Evolutionary conservation across 2,113 vertebrate species (phyloP), one percentile per base, ranked within the genome.

Genomic region (Pyrgilauda ruficollis): DNA sequence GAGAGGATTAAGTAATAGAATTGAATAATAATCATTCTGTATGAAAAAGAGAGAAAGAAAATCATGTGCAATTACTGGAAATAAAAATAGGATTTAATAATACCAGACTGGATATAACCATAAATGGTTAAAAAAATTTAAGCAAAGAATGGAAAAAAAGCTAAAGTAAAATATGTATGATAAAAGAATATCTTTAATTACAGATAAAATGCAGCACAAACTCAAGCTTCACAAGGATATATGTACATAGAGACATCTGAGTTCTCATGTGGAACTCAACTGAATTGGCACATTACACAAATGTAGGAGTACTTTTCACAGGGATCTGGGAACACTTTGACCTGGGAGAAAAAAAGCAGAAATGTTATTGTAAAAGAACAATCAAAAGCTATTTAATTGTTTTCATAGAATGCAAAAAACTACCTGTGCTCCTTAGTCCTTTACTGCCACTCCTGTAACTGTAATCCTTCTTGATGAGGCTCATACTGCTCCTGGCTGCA

Each of bases 381-480:
- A 37, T 37, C 9, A 37, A 86, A 61, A 61, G 6, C 14, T 61
- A 12, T 28, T 6, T 22, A 52, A 37, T 4, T 2, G 3, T 28
- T 86, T 77, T 52, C 46, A 86, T 15, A 31, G 73, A 77, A 52
- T 23, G 11, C 13, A 52, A 44, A 52, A 77, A 12, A 41, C 9
- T 22, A 8, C 18, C 4, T 19, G 11, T 27, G 33, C 27, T 44
- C 27, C 14, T 27, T 43, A 44, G 17, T 22, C 37, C 2, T 86
- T 58, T 27, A 22, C 15, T 0, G 0, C 27, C 44, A 15, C 13
- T 27, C 17, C 17, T 43, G 0, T 44, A 31, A 43, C 26, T 15
- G 53, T 22, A 44, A 27, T 52, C 18, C 44, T 59, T 21, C 31
- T 44, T 44, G 21, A 59, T 22, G 15, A 43, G 9, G 13, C 17